Evolutionary conservation across 2,797 vertebrate genomes (phyloP).

Genomic region (Dermochelys coriacea): DNA sequence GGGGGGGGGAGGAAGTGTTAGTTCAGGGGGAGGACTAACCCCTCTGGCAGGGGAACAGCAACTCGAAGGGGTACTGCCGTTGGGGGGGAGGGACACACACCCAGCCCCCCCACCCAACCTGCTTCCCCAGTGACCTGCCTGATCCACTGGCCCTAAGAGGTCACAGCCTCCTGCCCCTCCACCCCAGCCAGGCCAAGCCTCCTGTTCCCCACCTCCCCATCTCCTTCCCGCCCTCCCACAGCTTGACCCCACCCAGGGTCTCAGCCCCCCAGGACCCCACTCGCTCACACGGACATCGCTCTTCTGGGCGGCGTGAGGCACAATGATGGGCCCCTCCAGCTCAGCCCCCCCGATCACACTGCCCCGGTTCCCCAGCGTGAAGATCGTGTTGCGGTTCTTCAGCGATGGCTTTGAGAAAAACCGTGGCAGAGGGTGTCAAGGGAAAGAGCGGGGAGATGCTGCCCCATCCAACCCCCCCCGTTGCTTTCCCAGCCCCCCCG

Average conservation of each 20-base stretch:
- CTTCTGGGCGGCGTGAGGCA: slow-evolving; percentile 92
- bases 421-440: slow-evolving; percentile 81
- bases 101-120: too few relatives aligned
- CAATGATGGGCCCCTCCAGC: slow-evolving; percentile 93
- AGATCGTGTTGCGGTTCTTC: slow-evolving; percentile 94
- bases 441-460: slow-evolving; percentile 16
- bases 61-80: slow-evolving; percentile 91
- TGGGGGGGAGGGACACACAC: too few relatives aligned
- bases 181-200: background rate
- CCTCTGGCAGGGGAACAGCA: slow-evolving; percentile 81
- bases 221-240: too few relatives aligned
- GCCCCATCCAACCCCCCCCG: too few relatives aligned
- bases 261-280: background rate
- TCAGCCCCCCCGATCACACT: slow-evolving; percentile 87
- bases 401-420: slow-evolving; percentile 95
- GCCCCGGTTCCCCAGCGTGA: slow-evolving; percentile 92
- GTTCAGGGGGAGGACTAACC: too few relatives aligned
- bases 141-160: background rate
- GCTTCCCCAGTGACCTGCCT: too few relatives aligned
- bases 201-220: background rate
- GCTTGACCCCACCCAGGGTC: too few relatives aligned
- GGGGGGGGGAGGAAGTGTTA: too few relatives aligned
- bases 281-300: slow-evolving; percentile 82
- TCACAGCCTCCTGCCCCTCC: background rate
- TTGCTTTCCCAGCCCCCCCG: too few relatives aligned